Conservation (phyloP, 2,113 vertebrate species). For the Bos taurus region ARS-UCD2.0 NC_037328.1:90758501-90759000, state of each 20-base stretch:
- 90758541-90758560: background rate
- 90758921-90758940: background rate
- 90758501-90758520: background rate
- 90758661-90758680: background rate
- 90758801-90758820: background rate
- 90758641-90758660: background rate
- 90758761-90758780: background rate
- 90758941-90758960: background rate
- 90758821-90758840: background rate
- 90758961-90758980: background rate
- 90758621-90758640: background rate
- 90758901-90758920: background rate
- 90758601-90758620: background rate
- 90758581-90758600: background rate
- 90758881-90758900: background rate
- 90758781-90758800: background rate
- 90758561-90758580: background rate
- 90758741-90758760: background rate
- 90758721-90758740: background rate
- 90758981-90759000: background rate
- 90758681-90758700: background rate
- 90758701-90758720: background rate
- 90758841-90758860: background rate
- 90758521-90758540: background rate
- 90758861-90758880: background rate